Percentiles rank a stretch among this genome's conserved stretches.
Conservation (phyloP, 2,113 vertebrate species). For the Gracilinanus agilis region DNA sequence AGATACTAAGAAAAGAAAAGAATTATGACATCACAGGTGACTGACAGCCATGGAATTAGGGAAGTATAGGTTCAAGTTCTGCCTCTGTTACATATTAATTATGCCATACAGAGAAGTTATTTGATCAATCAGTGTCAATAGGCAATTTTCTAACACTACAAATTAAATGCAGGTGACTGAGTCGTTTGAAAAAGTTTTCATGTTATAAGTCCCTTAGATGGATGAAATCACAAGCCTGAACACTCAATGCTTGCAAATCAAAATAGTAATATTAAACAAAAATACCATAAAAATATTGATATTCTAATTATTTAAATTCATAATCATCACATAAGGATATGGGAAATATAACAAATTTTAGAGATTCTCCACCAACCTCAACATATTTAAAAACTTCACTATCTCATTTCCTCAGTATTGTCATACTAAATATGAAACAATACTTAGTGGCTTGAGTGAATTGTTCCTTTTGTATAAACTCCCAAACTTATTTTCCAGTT, state of each 20-base stretch:
- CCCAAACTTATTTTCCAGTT: not conserved
- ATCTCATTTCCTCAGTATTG: not conserved
- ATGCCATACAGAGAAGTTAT: too few species aligned
- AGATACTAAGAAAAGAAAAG: too few species aligned
- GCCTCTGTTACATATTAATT: too few species aligned
- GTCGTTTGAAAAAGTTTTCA: not conserved
- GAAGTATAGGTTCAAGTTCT: too few species aligned
- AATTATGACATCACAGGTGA: too few species aligned
- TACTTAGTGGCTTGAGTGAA: not conserved
- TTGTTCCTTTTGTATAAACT: not conserved
- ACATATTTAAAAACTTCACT: not conserved
- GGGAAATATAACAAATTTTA: not conserved
- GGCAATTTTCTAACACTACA: not conserved
- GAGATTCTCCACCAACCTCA: not conserved
- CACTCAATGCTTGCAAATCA: not conserved
- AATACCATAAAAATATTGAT: not conserved
- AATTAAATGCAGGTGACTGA: not conserved
- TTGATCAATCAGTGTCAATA: not conserved
- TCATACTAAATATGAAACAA: not conserved
- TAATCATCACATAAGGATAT: not conserved
- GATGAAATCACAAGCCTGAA: not conserved
- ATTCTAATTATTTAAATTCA: not conserved
- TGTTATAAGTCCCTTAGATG: not conserved
- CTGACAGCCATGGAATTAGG: too few species aligned
- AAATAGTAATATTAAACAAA: not conserved